Evolutionary conservation across 2,888 invertebrate genomes (phyloP).

Genomic region (Vanessa cardui): DNA sequence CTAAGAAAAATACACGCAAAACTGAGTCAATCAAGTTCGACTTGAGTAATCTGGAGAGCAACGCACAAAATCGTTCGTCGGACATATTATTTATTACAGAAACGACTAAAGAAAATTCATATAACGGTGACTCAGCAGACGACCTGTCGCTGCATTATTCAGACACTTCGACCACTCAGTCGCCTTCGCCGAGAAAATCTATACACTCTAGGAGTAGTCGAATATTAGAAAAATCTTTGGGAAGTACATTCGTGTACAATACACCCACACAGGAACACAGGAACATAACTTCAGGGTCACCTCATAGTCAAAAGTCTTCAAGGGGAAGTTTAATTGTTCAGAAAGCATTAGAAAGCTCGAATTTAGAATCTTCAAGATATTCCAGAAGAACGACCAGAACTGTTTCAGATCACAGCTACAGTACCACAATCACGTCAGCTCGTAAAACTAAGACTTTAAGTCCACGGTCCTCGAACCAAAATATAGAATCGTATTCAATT

Average conservation of each 20-base stretch:
- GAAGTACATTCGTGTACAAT: slow-evolving; percentile 29
- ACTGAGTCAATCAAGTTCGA: slow-evolving; percentile 74
- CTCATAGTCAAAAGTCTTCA: slow-evolving; percentile 46
- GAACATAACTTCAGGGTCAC: slow-evolving; percentile 43
- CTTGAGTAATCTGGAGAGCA: slow-evolving; percentile 62
- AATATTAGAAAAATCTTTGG: slow-evolving; percentile 52
- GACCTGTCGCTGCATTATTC: slow-evolving; percentile 59
- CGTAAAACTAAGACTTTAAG: slow-evolving; percentile 50
- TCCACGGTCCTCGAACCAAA: slow-evolving; percentile 44
- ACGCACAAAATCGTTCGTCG: slow-evolving; percentile 30
- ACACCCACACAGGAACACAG: slow-evolving; percentile 35
- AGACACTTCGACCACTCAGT: slow-evolving; percentile 45
- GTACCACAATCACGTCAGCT: slow-evolving; percentile 45
- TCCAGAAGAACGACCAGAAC: slow-evolving; percentile 42
- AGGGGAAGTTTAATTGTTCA: slow-evolving; percentile 54
- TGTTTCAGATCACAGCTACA: slow-evolving; percentile 43
- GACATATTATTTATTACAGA: slow-evolving; percentile 45
- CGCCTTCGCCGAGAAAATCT: slow-evolving; percentile 56
- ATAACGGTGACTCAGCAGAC: slow-evolving; percentile 42
- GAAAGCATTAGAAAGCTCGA: slow-evolving; percentile 47
- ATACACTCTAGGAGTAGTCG: slow-evolving; percentile 56
- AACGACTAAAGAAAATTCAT: slow-evolving; percentile 30
- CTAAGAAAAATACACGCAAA: slow-evolving; percentile 54
- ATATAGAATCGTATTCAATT: slow-evolving; percentile 65
- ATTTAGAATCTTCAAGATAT: slow-evolving; percentile 28